These are phyloP conservation scores for Emydocephalus ijimae DNA, from an alignment of 2,113 vertebrate species.

Conservation along the genomic window DNA sequence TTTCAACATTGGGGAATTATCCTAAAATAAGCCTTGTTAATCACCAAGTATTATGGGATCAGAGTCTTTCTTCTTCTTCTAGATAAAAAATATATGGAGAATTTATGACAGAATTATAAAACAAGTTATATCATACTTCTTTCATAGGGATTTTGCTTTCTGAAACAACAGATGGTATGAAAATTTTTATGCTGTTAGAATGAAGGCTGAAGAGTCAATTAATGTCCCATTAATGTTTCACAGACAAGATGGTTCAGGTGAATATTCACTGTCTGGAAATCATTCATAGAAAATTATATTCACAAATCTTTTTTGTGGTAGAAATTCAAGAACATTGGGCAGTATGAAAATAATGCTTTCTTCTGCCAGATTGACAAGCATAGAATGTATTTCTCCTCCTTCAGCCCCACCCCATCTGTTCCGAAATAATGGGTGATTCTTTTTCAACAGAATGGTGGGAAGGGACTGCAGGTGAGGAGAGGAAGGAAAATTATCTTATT, in stretches of 20 bases:
- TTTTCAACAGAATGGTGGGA: not conserved
- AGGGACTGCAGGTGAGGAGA: not conserved
- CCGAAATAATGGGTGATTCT: not conserved
- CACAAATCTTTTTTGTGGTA: not conserved
- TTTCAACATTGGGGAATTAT: not conserved
- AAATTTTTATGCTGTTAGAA: not conserved
- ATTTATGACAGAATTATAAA: not conserved
- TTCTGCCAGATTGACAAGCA: not conserved
- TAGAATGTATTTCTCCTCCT: not conserved
- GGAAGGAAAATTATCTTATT: not conserved
- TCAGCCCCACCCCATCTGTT: not conserved
- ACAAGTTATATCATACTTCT: not conserved
- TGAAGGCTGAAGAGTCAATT: not conserved
- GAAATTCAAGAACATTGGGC: not conserved
- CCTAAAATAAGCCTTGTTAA: not conserved
- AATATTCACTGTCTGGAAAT: not conserved
- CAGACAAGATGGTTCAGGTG: not conserved
- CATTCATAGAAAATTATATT: not conserved
- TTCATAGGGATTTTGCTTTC: not conserved
- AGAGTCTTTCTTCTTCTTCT: not conserved
- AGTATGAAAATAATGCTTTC: not conserved
- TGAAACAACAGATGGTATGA: conserved; percentile 5
- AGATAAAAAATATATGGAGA: not conserved
- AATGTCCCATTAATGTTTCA: not conserved
- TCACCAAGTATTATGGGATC: not conserved